Base-by-base conservation (phyloP, 2,888 invertebrate species). In the Ectemnius cavifrons region DNA sequence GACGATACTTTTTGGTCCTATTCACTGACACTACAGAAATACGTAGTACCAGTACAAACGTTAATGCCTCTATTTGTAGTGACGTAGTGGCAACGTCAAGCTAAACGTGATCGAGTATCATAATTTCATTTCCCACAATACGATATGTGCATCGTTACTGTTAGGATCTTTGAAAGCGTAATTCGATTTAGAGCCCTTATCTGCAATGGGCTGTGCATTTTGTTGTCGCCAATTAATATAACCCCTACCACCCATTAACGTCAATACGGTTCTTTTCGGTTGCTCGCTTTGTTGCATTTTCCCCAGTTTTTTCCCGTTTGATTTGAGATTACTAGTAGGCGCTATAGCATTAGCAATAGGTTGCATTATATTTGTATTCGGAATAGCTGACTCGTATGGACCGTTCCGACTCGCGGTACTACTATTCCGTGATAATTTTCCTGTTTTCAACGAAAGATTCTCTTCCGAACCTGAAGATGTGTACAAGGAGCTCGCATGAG, bases 401-500 rank as follows among this genome's bases (percentile, higher is more conserved):
- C 94, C 92, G 65, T 91, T 92, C 81, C 95, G 94, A 84, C 95
- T 95, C 60, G 95, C 95, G 74, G 94, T 95, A 57, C 95, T 95
- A 88, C 95, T 95, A 78, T 95, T 96, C 45, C 95, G 92, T 0
- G 96, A 95, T 0, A 96, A 93, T 1, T 95, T 93, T 2, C 93
- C 92, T 13, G 90, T 90, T 20, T 93, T 92, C 16, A 95, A 91
- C 2, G 95, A 95, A 93, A 96, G 94, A 77, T 95, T 96, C 85
- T 96, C 96, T 86, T 97, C 97, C 77, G 96, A 96, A n/a, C 96
- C 96, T 0, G 96, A 96, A 0, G 96, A 96, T 0, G 96, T 96
- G 87, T 95, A 96, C 11, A 96, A 89, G 72, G 95, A 95, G 20
- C 96, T 96, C 0, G 96, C 95, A 76, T 96, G 94, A 0, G 96